These are phyloP conservation scores for Chlamydotis undulata DNA, from an alignment of 2,113 vertebrate species.

Conservation along the genomic window DNA sequence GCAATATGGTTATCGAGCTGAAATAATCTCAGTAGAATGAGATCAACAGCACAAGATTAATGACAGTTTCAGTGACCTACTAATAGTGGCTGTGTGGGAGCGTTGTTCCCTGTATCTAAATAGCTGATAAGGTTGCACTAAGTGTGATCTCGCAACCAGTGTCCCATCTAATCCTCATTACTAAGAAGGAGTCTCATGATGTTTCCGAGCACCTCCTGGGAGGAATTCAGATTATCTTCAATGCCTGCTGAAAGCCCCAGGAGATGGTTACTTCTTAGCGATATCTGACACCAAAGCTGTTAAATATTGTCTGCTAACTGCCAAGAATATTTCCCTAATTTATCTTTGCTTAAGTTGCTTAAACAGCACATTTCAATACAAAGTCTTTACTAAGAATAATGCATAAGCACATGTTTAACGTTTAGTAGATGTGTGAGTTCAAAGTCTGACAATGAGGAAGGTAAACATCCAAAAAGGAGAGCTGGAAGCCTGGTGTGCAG, in stretches of 20 bases:
- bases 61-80: rapidly evolving
- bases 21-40: neutral
- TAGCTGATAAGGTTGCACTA: neutral
- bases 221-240: neutral
- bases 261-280: neutral
- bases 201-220: neutral
- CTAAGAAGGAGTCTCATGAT: neutral
- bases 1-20: neutral
- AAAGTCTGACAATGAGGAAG: neutral
- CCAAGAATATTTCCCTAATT: neutral
- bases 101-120: neutral
- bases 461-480: neutral
- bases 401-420: neutral
- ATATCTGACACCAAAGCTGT: neutral
- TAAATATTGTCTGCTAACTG: neutral
- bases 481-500: neutral
- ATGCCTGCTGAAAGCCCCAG: neutral
- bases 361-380: neutral
- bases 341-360: neutral
- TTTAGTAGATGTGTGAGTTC: neutral
- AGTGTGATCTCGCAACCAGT: neutral
- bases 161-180: neutral
- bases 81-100: neutral
- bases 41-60: neutral
- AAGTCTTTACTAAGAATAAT: neutral